Evolutionary conservation across 2,888 invertebrate species (phyloP).

Genomic region (Liposcelis brunnea): DNA sequence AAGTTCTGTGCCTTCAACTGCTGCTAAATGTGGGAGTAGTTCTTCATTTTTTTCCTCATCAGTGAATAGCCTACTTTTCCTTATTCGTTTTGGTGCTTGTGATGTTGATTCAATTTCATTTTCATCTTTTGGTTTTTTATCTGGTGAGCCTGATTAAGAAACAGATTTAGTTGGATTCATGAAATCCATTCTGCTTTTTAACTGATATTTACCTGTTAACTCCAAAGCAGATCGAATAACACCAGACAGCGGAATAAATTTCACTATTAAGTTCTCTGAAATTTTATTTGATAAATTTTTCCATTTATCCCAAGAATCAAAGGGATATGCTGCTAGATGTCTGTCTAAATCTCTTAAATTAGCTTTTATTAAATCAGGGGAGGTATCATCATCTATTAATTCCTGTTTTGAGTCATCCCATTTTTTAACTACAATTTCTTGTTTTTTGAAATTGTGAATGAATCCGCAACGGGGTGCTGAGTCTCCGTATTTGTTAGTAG

Average conservation of each 20-base stretch:
- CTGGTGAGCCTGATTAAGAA: constrained; percentile 41
- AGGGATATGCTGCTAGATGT: constrained; percentile 81
- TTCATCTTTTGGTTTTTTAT: constrained; percentile 17
- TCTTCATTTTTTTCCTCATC: constrained; percentile 25
- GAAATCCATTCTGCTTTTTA: no score
- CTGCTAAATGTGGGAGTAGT: constrained; percentile 65
- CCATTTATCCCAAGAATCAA: constrained; percentile 77
- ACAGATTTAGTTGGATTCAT: no score
- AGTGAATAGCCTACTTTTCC: constrained; percentile 26
- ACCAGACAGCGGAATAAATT: constrained; percentile 54
- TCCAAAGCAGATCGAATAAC: constrained; percentile 64
- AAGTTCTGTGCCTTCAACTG: constrained; percentile 62
- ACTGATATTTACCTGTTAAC: constrained; percentile 31
- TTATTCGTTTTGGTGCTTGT: constrained; percentile 14
- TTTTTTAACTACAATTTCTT: constrained; percentile 69
- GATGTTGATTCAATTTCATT: constrained; percentile 11
- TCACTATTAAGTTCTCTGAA: constrained; percentile 38
- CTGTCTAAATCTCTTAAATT: constrained; percentile 57
- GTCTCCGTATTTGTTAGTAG: constrained; percentile 31
- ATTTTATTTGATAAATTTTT: constrained; percentile 52
- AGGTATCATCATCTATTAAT: constrained; percentile 31
- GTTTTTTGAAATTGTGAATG: constrained; percentile 62
- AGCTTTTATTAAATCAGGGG: constrained; percentile 44
- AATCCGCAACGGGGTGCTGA: constrained; percentile 55
- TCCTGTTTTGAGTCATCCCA: constrained; percentile 74